These are phyloP conservation scores for Oreonectes daqikongensis DNA, from an alignment of 2,797 vertebrate species.

Conservation along the genomic window DNA sequence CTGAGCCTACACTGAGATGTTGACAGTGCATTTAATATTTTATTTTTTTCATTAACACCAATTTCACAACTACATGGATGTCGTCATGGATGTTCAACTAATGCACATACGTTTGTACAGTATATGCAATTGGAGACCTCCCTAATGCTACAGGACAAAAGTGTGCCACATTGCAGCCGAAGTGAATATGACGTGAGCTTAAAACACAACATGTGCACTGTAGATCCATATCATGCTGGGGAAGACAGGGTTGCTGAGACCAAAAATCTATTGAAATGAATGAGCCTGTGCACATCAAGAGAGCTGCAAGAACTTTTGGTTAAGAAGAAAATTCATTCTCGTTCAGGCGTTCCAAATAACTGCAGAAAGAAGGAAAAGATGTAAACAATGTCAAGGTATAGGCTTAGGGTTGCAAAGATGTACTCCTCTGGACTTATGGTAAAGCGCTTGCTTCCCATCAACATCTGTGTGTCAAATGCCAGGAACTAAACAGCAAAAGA, in stretches of 20 bases:
- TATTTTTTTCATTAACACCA: not conserved
- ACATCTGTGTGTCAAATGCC: slow-evolving; percentile 91
- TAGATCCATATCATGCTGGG: slow-evolving; percentile 59
- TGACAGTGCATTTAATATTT: slow-evolving; percentile 2
- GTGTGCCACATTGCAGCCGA: slow-evolving; percentile 27
- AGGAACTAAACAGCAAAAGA: slow-evolving; percentile 79
- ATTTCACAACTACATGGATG: slow-evolving; percentile 14
- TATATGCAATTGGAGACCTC: slow-evolving; percentile 8
- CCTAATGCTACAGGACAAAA: slow-evolving; percentile 2
- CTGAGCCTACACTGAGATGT: not conserved
- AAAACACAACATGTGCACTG: slow-evolving; percentile 29
- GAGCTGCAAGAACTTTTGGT: not conserved
- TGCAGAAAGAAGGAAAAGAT: slow-evolving; percentile 94
- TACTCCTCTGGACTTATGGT: slow-evolving; percentile 91
- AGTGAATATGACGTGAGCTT: slow-evolving; percentile 46
- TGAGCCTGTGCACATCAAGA: slow-evolving; percentile 24
- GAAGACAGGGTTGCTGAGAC: slow-evolving; percentile 31
- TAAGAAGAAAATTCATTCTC: slow-evolving; percentile 64
- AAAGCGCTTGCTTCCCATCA: slow-evolving; percentile 90
- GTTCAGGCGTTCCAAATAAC: slow-evolving; percentile 82
- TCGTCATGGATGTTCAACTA: slow-evolving; percentile 7
- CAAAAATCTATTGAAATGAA: slow-evolving; percentile 17
- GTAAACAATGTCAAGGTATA: slow-evolving; percentile 92
- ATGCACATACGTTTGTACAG: not conserved
- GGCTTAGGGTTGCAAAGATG: slow-evolving; percentile 90